Base-by-base conservation (phyloP, 53 echinoderm and acorn worm genomes). In the Actinopyga echinites region DNA sequence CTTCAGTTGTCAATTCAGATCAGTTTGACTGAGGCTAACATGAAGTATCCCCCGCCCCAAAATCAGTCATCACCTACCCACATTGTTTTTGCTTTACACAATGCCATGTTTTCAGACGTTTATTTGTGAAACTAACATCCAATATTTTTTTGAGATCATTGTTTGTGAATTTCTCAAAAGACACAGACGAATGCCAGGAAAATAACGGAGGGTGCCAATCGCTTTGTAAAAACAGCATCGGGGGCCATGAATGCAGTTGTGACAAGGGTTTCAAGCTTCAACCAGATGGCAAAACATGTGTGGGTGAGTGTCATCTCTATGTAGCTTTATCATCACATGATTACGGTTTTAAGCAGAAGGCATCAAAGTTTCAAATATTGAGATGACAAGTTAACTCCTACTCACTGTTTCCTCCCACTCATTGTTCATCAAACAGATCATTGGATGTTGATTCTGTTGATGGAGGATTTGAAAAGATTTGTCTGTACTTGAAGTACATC, bases 241-340 rank as follows among this genome's bases (percentile, higher is more conserved):
- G 99, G 22, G 83, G 92, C 22, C 94, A 83, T 38, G 99, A 99
- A 83, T 99, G 99, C 79, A 89, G 89, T 59, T 99, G 99, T 61
- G 92, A 89, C 1, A 86, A 84, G 30, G 99, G 99, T 0, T 99
- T 86, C 85, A 99, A 92, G 61, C 85, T 99, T 0, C 90, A 90
- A 5, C 29, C 95, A 58, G 91, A 99, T 71, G 95, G 95, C 38
- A 86, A 75, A 57, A 77, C 92, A 7, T 99, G 99, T 67, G 84
- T 87, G 25, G 99, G 99, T 99, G 89, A 44, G 88, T 81, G 40
- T 13, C 28, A 40, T 7, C n/a, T n/a, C n/a, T n/a, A n/a, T 4
- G 40, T 40, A 40, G 40, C 40, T 40, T 49, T 49, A 17, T 49
- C 17, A 0, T 0, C 2, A 17, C 17, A 17, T 49, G 49, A 49